These are phyloP conservation scores for Amyelois transitella DNA, from an alignment of 1,140 invertebrate species.

Conservation along the genomic window DNA sequence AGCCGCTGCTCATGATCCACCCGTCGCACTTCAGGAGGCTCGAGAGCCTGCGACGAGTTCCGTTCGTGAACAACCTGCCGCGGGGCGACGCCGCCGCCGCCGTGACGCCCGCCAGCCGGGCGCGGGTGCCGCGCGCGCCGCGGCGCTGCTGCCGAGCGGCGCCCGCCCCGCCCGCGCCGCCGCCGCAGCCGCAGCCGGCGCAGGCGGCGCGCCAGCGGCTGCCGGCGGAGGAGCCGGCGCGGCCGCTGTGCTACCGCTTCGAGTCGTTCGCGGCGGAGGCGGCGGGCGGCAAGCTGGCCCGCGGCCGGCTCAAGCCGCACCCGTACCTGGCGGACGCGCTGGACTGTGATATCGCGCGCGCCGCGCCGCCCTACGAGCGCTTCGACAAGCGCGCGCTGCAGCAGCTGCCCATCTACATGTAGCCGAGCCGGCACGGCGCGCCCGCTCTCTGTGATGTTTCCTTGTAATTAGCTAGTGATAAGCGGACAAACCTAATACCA, in stretches of 20 bases:
- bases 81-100: constrained; percentile 31
- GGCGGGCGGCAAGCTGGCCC: constrained; percentile 34
- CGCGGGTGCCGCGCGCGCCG: constrained; percentile 16
- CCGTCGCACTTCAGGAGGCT: constrained; percentile 89
- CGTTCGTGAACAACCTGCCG: constrained; percentile 76
- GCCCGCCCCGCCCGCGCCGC: constrained; percentile 20
- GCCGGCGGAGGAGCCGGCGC: constrained; percentile 22
- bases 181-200: constrained; percentile 27
- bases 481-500: constrained; percentile 58
- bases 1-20: constrained; percentile 88
- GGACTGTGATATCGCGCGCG: constrained; percentile 60
- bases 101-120: constrained; percentile 15
- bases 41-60: constrained; percentile 83
- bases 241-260: constrained; percentile 35
- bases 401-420: constrained; percentile 70
- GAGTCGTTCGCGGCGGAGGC: constrained; percentile 33
- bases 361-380: constrained; percentile 60
- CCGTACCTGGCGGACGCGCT: constrained; percentile 59
- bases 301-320: constrained; percentile 54
- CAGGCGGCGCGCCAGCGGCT: constrained; percentile 22
- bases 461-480: constrained; percentile 61
- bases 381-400: constrained; percentile 68
- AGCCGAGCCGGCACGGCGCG: constrained; percentile 29
- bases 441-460: constrained; percentile 60
- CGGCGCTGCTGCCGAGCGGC: constrained; percentile 33